Conservation (phyloP, 2,113 vertebrate genomes). For the Hyla sarda region DNA sequence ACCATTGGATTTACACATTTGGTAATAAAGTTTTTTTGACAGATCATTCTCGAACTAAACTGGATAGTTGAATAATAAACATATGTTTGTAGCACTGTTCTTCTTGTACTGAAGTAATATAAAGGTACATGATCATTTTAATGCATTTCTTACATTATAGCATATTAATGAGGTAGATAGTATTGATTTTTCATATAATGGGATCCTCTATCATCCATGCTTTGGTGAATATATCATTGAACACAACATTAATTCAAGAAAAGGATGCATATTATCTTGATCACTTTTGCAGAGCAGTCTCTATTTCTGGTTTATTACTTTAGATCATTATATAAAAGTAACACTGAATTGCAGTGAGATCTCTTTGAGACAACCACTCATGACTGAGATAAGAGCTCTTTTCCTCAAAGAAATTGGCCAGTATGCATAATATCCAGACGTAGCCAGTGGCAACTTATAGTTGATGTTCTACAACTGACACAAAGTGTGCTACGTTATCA, state of each 20-base stretch:
- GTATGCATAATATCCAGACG: background rate
- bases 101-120: background rate
- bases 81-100: background rate
- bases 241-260: background rate
- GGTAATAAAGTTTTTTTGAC: background rate
- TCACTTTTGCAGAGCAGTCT: too few species aligned
- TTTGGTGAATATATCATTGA: background rate
- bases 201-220: background rate
- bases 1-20: background rate
- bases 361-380: background rate
- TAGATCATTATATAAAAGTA: background rate
- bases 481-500: too few species aligned
- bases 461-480: too few species aligned
- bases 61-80: background rate
- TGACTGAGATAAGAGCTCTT: background rate
- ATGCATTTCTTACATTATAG: background rate
- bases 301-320: too few species aligned
- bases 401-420: background rate
- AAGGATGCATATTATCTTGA: background rate
- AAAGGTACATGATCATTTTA: background rate
- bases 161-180: background rate
- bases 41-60: background rate
- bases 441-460: too few species aligned
- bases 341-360: background rate
- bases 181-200: background rate